A percentile compares a stretch with the other conserved stretches of the same genome.
phyloP scores from a whole-genome alignment of 2,113 vertebrate genomes.

The Leptosomus discolor region DNA sequence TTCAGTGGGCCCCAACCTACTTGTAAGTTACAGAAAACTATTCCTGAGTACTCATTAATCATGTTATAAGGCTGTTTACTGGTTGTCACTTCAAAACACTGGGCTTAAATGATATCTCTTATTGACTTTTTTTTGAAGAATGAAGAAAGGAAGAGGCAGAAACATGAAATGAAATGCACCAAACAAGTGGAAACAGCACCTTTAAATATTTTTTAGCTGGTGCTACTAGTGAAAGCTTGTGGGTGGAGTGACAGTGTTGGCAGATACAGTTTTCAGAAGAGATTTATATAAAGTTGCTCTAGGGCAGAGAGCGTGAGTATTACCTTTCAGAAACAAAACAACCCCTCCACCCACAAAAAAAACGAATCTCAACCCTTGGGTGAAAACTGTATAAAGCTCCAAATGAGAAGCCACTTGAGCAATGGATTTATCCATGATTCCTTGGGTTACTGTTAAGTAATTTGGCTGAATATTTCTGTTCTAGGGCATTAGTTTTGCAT shows the following conservation, averaged over 20 bases:
- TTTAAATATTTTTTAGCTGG: constrained; percentile 61
- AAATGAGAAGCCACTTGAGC: constrained; percentile 73
- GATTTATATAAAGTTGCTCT: constrained; percentile 71
- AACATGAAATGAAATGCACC: constrained; percentile 46
- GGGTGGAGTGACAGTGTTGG: constrained; percentile 17
- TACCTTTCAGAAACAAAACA: constrained; percentile 70
- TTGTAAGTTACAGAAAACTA: constrained; percentile 52
- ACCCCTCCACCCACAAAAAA: neutral
- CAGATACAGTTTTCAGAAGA: constrained; percentile 69
- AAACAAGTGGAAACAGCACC: constrained; percentile 68
- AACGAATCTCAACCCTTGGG: constrained; percentile 32
- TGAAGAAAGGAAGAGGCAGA: neutral
- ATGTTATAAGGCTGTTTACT: constrained; percentile 45
- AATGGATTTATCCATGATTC: constrained; percentile 75
- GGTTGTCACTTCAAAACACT: constrained; percentile 54
- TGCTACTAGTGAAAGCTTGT: constrained; percentile 50
- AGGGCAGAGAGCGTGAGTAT: constrained; percentile 61
- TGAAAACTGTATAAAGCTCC: constrained; percentile 68
- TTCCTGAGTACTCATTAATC: constrained; percentile 56
- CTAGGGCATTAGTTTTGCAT: constrained; percentile 74
- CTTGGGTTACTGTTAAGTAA: constrained; percentile 65
- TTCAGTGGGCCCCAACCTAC: neutral
- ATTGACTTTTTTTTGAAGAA: neutral
- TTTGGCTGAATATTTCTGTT: constrained; percentile 72
- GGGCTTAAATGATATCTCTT: neutral